Percentiles rank a stretch among this genome's conserved stretches.
These are phyloP conservation scores for Lepidonotus clava DNA, from an alignment of 2,888 invertebrate species.

Conservation along the genomic window DNA sequence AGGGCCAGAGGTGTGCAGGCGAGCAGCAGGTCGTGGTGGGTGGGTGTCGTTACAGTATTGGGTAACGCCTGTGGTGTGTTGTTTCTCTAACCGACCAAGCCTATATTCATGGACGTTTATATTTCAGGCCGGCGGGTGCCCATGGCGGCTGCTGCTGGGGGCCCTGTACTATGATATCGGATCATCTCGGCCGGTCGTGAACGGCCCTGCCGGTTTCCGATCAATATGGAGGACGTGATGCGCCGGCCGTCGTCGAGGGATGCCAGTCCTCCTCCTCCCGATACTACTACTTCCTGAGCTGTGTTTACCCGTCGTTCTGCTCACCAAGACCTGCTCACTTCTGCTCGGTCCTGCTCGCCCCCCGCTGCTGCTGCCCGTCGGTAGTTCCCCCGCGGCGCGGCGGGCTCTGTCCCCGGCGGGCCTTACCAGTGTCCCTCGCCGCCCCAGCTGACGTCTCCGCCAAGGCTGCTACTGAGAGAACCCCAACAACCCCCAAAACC, in stretches of 20 bases:
- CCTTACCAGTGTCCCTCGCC: too few species aligned
- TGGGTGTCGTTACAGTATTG: not conserved
- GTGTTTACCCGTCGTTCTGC: not conserved
- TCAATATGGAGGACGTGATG: not conserved
- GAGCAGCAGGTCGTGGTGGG: not conserved
- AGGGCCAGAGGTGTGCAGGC: too few species aligned
- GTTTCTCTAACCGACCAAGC: not conserved
- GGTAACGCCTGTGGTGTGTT: not conserved
- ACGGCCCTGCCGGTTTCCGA: not conserved
- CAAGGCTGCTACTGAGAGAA: not conserved
- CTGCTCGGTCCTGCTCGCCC: not conserved
- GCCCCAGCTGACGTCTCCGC: not conserved
- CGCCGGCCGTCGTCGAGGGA: not conserved
- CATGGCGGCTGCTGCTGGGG: not conserved
- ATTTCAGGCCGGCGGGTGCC: conserved; percentile 10
- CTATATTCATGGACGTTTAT: conserved; percentile 37
- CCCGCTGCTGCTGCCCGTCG: too few species aligned
- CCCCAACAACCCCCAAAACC: not conserved
- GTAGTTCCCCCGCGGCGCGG: too few species aligned
- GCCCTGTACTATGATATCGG: conserved; percentile 15
- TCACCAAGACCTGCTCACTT: not conserved
- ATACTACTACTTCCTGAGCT: too few species aligned
- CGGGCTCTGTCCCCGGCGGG: too few species aligned
- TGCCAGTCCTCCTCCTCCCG: not conserved
- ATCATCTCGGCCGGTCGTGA: conserved; percentile 8